Evolutionary conservation across 2,113 vertebrate species (phyloP), one percentile per base, ranked within the genome.

Genomic region (Orientallactaga bullata): DNA sequence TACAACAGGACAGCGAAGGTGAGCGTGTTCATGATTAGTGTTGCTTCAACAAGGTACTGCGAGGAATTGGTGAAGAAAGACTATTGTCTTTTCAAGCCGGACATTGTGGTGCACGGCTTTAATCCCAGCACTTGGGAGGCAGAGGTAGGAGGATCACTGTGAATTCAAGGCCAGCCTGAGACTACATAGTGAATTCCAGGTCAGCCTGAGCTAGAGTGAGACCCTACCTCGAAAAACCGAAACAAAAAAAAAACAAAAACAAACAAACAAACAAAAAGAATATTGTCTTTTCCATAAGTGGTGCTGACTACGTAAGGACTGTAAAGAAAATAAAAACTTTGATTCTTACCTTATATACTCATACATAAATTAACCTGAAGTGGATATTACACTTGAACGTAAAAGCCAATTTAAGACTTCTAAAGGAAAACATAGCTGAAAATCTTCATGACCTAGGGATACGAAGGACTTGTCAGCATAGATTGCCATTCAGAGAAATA

Each of bases 361-460:
- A 39, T 26, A 26, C 12, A 86, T 35, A 93, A 69, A 32, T 60
- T 61, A 72, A 87, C 26, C 26, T 39, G 66, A 60, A 35, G 16
- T 32, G 47, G 37, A 85, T 32, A 23, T 71, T 42, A 76, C 35
- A 61, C 13, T 28, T 55, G 58, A 68, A 66, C 20, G 21, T 7
- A 51, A 71, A 92, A 81, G 47, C 9, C 89, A 39, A 39, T 91
- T 84, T 47, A 60, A 85, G 66, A 42, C 35, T 80, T 87, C 16
- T 68, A 30, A 73, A 92, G 73, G 79, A 47, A 90, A 94, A 68
- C 35, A 12, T 7, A 30, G 58, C 37, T 90, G 26, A 71, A 77
- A 85, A 58, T 81, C 35, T 81, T 85, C 68, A 26, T 47, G 66
- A 71, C 58, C 23, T 32, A 66, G 35, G 18, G 24, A 21, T 39